Percentiles rank a stretch among this genome's conserved stretches.
These are phyloP conservation scores for Carassius gibelio DNA, from an alignment of 2,113 vertebrate genomes.

Conservation along the genomic window DNA sequence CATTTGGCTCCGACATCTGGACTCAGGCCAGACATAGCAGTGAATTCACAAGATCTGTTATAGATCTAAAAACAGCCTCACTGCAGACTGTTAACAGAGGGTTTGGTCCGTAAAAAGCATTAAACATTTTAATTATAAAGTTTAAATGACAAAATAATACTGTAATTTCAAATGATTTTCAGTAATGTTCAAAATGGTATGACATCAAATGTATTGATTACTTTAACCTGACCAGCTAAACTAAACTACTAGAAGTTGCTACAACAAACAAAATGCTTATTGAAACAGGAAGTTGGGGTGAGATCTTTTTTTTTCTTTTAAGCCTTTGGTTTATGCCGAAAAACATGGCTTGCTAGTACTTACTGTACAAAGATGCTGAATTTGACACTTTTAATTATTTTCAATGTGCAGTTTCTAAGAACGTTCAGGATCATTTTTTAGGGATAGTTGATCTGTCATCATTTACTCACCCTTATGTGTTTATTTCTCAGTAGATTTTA, in stretches of 20 bases:
- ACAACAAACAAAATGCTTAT: not conserved
- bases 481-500: not conserved
- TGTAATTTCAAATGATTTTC: not conserved
- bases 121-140: not conserved
- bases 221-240: not conserved
- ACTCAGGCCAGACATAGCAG: not conserved
- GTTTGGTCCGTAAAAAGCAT: not conserved
- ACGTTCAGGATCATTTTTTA: not conserved
- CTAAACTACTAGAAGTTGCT: not conserved
- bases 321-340: no score
- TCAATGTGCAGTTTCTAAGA: not conserved
- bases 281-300: not conserved
- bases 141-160: conserved; percentile 5
- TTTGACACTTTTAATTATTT: no score
- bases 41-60: not conserved
- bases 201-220: not conserved
- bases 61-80: conserved; percentile 21
- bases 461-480: no score
- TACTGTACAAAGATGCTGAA: not conserved
- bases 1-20: not conserved
- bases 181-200: not conserved
- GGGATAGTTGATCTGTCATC: no score
- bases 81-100: not conserved
- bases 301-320: not conserved
- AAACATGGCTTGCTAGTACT: not conserved